Evolutionary conservation across 2,797 vertebrate genomes (phyloP).

Genomic region (Lerista edwardsae): DNA sequence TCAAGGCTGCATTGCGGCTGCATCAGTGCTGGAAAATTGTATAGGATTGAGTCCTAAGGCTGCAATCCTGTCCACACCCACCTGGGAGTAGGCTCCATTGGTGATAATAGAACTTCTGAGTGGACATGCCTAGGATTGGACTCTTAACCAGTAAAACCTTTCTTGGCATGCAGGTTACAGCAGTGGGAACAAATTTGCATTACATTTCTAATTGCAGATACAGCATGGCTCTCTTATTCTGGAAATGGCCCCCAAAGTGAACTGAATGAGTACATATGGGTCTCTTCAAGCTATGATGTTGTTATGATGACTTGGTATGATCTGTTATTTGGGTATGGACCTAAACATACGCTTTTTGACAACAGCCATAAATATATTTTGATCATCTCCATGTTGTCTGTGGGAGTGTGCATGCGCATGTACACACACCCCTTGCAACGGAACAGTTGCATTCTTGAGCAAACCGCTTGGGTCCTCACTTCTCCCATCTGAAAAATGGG

Average conservation of each 20-base stretch:
- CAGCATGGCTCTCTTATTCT: neutral
- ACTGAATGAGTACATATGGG: neutral
- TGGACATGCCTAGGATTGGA: too few species aligned
- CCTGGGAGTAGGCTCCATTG: too few species aligned
- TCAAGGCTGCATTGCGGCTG: too few species aligned
- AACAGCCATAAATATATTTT: neutral
- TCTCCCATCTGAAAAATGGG: neutral
- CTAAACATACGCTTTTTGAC: neutral
- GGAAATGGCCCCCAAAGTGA: neutral
- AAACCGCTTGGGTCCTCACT: neutral
- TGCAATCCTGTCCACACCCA: too few species aligned
- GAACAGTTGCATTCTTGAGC: neutral
- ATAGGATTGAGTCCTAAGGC: too few species aligned
- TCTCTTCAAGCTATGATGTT: neutral
- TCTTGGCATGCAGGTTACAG: neutral
- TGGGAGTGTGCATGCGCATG: too few species aligned
- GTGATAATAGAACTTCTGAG: too few species aligned
- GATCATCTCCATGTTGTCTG: neutral
- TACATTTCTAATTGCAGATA: neutral
- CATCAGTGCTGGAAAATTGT: too few species aligned
- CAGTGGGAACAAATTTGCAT: too few species aligned
- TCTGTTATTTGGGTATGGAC: neutral
- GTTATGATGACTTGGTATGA: neutral
- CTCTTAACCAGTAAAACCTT: neutral
- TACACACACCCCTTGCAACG: neutral